Evolutionary conservation across 2,888 invertebrate genomes (phyloP), one percentile per base, ranked within the genome.

Genomic region (Aplocera efformata): DNA sequence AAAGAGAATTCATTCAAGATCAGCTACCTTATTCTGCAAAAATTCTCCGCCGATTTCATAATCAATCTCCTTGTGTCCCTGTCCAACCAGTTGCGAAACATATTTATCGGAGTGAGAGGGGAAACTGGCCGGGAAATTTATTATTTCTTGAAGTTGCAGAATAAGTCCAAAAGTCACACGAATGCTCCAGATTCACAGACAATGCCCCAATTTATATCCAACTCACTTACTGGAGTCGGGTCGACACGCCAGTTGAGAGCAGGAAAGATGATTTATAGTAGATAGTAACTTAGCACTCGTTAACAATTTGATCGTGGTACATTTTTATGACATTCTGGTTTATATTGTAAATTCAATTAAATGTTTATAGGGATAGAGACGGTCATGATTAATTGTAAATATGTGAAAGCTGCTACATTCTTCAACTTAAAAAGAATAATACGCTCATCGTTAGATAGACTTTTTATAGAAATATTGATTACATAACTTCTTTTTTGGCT

Each of bases 191-290:
- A 80, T 86, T 81, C 82, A 71, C 85, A 85, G 85, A 88, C 88
- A 88, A 86, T 86, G 86, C 78, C 82, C 88, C 80, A 88, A 86
- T 88, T 88, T 86, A 85, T 84, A 85, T 77, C 84, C 85, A 82
- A 86, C 85, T 86, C 86, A 85, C 81, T 86, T 84, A 84, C 78
- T 76, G 72, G 59, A 81, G 81, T 73, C 79, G 67, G 68, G 70
- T 67, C 69, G 72, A 71, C 67, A 63, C 64, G 67, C 72, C 68
- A 71, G 72, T 65, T 69, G 60, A 60, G 65, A 63, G 10, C 64
- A 67, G 67, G 61, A 63, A 67, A 64, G 63, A 69, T 69, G 60
- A 48, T 17, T 17, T 17, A 17, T 60, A 53, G 53, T 62, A 58
- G 66, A 65, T 58, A 28, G 44, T 34, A 38, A 23, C 38, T 30